Conservation (phyloP, 2,113 vertebrate species). For the Acrocephalus arundinaceus region DNA sequence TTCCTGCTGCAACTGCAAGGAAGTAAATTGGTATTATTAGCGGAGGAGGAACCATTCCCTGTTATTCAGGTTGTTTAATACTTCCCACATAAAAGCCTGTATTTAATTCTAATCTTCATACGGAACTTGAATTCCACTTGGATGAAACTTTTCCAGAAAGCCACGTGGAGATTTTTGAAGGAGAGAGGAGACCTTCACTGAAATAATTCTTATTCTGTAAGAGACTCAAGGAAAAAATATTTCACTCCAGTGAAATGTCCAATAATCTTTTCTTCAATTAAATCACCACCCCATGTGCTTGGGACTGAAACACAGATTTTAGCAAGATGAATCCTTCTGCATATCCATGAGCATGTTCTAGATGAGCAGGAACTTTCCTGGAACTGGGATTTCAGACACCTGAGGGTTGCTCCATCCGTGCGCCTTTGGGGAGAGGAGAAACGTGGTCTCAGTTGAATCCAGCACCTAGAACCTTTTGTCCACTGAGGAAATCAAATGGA, state of each 20-base stretch:
- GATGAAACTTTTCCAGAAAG: background rate
- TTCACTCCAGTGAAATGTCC: background rate
- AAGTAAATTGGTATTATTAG: background rate
- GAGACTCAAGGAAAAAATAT: background rate
- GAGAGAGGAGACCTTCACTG: background rate
- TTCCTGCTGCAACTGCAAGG: background rate
- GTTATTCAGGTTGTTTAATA: background rate
- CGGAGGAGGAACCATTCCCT: background rate
- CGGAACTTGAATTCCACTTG: background rate
- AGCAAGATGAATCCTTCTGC: background rate
- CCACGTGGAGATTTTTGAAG: background rate
- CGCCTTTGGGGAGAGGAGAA: background rate
- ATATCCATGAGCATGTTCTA: background rate
- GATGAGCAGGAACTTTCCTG: background rate
- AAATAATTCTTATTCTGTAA: background rate
- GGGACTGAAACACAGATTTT: background rate
- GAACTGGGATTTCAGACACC: background rate
- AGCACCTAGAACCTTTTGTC: background rate
- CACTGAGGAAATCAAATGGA: background rate
- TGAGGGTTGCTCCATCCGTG: rapidly evolving
- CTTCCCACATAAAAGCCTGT: background rate
- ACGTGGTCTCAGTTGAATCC: background rate
- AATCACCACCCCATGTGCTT: background rate
- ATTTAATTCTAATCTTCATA: background rate
- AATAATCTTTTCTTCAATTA: background rate